phyloP scores from a whole-genome alignment of 2,888 invertebrate species.

The Autographa gamma region DNA sequence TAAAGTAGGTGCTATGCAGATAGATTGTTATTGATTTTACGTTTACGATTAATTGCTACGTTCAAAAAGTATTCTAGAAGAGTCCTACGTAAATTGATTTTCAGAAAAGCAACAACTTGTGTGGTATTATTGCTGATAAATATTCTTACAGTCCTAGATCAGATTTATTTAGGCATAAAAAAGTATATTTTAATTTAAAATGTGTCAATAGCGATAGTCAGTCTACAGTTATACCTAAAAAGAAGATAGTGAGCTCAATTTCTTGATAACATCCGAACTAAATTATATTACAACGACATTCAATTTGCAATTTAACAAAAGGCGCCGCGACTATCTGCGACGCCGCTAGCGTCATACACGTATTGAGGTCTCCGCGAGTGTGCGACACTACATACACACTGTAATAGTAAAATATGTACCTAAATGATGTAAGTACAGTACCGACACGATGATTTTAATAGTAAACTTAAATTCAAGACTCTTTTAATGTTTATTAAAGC shows the following conservation, averaged over 20 bases:
- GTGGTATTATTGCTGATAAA: slow-evolving; percentile 7
- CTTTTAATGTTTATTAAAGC: slow-evolving; percentile 39
- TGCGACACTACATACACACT: slow-evolving; percentile 21
- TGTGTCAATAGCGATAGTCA: slow-evolving; percentile 42
- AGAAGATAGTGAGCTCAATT: slow-evolving; percentile 42
- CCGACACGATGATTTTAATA: slow-evolving; percentile 8
- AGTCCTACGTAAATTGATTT: too few relatives aligned
- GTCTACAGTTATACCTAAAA: slow-evolving; percentile 34
- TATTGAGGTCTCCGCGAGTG: not conserved
- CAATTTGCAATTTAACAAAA: slow-evolving; percentile 23
- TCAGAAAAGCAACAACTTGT: not conserved
- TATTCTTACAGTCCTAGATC: slow-evolving; percentile 21
- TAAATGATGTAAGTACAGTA: not conserved
- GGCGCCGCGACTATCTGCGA: slow-evolving; percentile 10
- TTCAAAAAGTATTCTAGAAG: too few relatives aligned
- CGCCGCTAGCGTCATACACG: slow-evolving; percentile 11
- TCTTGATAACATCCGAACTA: slow-evolving; percentile 45
- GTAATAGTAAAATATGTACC: not conserved
- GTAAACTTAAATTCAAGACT: slow-evolving; percentile 23
- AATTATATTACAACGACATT: slow-evolving; percentile 41
- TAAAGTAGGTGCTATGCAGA: too few relatives aligned
- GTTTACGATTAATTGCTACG: too few relatives aligned
- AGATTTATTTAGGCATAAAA: slow-evolving; percentile 21
- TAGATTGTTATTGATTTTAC: too few relatives aligned
- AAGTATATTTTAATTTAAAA: slow-evolving; percentile 31